Conservation (phyloP, 2,113 vertebrate genomes). For the Myotis yumanensis region DNA sequence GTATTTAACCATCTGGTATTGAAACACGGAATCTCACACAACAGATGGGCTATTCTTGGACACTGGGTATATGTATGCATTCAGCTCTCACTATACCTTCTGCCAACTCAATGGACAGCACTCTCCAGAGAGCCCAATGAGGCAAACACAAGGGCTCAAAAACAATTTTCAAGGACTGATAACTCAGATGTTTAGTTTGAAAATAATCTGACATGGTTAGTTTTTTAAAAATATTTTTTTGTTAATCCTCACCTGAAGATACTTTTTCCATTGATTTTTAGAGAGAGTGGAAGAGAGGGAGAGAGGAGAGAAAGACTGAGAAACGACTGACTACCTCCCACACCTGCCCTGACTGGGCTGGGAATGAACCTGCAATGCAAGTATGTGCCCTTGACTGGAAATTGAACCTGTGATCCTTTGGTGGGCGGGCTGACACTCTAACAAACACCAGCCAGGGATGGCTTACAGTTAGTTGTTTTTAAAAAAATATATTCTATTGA, state of each 20-base stretch:
- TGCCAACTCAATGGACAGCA: not conserved
- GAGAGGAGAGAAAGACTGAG: too few species aligned
- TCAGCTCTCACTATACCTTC: not conserved
- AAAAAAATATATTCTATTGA: too few species aligned
- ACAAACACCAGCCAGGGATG: not conserved
- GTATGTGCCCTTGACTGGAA: too few species aligned
- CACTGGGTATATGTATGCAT: accelerated
- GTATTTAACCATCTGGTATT: constrained; percentile 57
- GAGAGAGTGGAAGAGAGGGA: too few species aligned
- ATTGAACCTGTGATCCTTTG: too few species aligned
- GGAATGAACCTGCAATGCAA: too few species aligned
- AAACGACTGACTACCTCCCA: too few species aligned
- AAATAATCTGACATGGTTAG: not conserved
- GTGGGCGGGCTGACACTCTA: too few species aligned
- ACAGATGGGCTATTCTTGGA: constrained; percentile 35
- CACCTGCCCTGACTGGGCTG: too few species aligned
- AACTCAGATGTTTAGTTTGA: not conserved
- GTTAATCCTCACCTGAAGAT: too few species aligned
- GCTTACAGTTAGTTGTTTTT: not conserved
- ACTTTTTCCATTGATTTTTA: too few species aligned
- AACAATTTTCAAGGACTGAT: not conserved
- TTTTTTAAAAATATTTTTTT: constrained; percentile 1
- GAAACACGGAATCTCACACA: constrained; percentile 27
- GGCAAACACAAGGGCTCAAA: not conserved
- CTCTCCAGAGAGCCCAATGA: not conserved